Conservation (phyloP, 2,113 vertebrate genomes). For the Ia io region DNA sequence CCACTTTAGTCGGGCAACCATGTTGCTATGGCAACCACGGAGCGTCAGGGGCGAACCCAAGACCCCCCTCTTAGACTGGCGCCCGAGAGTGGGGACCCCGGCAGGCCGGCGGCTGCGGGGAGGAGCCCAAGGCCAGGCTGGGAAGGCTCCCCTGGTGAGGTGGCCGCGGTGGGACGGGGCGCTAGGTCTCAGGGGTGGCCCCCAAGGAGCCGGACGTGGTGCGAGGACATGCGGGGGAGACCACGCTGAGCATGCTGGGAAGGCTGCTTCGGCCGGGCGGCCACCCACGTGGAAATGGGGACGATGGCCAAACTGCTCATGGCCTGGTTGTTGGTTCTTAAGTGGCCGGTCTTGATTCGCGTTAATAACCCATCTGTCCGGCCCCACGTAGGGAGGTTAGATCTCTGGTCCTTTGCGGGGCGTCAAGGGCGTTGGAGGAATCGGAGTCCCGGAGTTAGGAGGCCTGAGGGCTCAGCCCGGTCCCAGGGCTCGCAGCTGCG, state of each 20-base stretch:
- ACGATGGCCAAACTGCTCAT: rapidly evolving
- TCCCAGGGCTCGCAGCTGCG: background rate
- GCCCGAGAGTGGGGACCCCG: rapidly evolving
- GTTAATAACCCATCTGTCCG: background rate
- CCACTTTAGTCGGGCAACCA: background rate
- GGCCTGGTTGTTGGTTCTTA: background rate
- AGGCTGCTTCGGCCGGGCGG: background rate
- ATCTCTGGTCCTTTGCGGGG: background rate
- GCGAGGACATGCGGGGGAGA: rapidly evolving
- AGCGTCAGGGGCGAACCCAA: background rate
- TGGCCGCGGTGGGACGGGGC: background rate
- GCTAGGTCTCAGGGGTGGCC: background rate
- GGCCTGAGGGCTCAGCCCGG: constrained; percentile 24
- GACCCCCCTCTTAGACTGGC: background rate
- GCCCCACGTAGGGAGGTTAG: background rate
- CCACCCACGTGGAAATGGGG: rapidly evolving
- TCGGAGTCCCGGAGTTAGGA: constrained; percentile 42
- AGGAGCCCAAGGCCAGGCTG: background rate
- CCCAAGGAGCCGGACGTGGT: rapidly evolving
- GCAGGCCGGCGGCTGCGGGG: background rate
- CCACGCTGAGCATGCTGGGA: rapidly evolving
- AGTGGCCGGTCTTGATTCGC: constrained; percentile 36
- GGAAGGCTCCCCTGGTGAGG: background rate
- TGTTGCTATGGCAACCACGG: background rate
- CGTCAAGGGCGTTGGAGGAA: background rate